A percentile compares a stretch with the other conserved stretches of the same genome.
phyloP scores from a whole-genome alignment of 2,113 vertebrate genomes.

The Seriola rivoliana region DNA sequence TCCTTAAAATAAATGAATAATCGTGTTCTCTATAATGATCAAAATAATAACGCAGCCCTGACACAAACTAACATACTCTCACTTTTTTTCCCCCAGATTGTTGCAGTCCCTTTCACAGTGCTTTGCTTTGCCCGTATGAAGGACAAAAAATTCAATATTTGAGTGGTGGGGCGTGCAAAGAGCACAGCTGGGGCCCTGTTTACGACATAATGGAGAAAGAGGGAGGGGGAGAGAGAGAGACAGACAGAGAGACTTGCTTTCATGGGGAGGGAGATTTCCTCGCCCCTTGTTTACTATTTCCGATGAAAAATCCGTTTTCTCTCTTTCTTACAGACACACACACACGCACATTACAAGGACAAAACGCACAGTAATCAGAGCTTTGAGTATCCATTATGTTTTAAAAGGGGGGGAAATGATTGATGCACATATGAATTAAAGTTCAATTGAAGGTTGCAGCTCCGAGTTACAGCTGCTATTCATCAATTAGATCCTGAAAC shows the following conservation, averaged over 20 bases:
- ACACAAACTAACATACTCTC: not conserved
- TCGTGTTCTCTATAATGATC: no score
- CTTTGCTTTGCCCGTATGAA: slow-evolving; percentile 34
- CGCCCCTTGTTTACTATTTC: slow-evolving; percentile 45
- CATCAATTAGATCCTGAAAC: slow-evolving; percentile 82
- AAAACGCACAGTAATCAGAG: slow-evolving; percentile 67
- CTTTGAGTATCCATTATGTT: slow-evolving; percentile 76
- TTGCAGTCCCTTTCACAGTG: slow-evolving; percentile 25
- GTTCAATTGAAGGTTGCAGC: slow-evolving; percentile 84
- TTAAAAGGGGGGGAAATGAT: slow-evolving; percentile 75
- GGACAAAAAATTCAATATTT: slow-evolving; percentile 62
- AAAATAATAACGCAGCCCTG: no score
- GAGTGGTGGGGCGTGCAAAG: slow-evolving; percentile 37
- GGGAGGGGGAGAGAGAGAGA: not conserved
- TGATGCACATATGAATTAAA: slow-evolving; percentile 83
- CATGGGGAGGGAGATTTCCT: slow-evolving; percentile 15
- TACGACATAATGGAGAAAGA: slow-evolving; percentile 53
- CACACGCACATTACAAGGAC: slow-evolving; percentile 70
- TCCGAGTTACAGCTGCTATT: slow-evolving; percentile 76
- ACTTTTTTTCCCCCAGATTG: not conserved
- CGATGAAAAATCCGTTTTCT: slow-evolving; percentile 22
- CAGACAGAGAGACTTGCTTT: not conserved
- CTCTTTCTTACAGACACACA: slow-evolving; percentile 4
- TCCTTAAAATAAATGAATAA: no score
- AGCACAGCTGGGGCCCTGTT: slow-evolving; percentile 61